Evolutionary conservation across 1,140 invertebrate genomes (phyloP).

Genomic region (Zaprionus gabonicus): DNA sequence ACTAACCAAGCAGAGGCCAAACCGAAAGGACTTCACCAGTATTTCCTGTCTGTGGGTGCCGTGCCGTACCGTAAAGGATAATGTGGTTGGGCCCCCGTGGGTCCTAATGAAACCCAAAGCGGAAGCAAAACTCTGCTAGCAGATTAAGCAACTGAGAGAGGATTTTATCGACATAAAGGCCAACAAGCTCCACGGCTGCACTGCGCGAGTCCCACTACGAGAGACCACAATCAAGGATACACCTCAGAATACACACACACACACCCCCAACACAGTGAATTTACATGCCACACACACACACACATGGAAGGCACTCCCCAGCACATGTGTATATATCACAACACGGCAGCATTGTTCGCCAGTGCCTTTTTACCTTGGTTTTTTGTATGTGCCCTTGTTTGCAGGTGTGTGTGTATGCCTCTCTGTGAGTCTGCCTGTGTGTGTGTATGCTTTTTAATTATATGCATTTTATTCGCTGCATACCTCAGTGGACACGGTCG

Average conservation of each 20-base stretch:
- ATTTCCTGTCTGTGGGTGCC: conserved; percentile 36
- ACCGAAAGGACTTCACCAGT: conserved; percentile 34
- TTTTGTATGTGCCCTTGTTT: background rate
- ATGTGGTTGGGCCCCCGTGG: conserved; percentile 65
- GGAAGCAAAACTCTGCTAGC: conserved; percentile 76
- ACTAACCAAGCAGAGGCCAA: conserved; percentile 26
- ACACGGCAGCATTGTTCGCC: conserved; percentile 42
- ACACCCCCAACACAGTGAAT: conserved; percentile 6
- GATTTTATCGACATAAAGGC: conserved; percentile 75
- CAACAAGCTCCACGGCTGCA: conserved; percentile 35
- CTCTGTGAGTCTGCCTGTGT: conserved; percentile 50
- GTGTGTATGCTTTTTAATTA: conserved; percentile 68
- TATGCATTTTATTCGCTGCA: conserved; percentile 74
- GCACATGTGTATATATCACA: conserved; percentile 9
- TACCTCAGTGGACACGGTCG: conserved; percentile 51
- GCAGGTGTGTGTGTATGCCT: background rate
- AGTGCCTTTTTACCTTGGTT: conserved; percentile 19
- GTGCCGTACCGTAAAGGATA: conserved; percentile 54
- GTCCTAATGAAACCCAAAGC: conserved; percentile 76
- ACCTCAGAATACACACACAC: conserved; percentile 14
- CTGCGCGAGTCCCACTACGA: conserved; percentile 13
- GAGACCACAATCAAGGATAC: conserved; percentile 11
- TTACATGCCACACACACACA: conserved; percentile 10
- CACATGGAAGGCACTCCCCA: background rate
- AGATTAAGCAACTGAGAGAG: conserved; percentile 80